Conservation (phyloP, 2,888 invertebrate species). For the Macaria liturata region DNA sequence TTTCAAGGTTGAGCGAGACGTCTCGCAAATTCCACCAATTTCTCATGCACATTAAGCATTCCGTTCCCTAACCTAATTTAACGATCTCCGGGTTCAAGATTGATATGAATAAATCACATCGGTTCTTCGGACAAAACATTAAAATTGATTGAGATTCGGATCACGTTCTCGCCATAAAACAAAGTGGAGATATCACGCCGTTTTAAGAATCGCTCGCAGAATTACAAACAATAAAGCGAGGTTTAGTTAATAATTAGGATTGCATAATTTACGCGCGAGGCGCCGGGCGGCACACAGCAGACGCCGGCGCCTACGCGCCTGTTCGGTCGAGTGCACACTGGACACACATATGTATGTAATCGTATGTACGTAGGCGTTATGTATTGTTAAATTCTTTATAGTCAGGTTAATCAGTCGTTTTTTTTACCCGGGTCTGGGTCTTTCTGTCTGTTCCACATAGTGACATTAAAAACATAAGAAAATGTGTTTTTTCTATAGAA, state of each 20-base stretch:
- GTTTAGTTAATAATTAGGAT: constrained; percentile 36
- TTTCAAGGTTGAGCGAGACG: constrained; percentile 24
- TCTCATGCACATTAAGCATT: constrained; percentile 17
- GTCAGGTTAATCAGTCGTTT: too few species aligned
- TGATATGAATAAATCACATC: constrained; percentile 24
- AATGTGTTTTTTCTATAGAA: too few species aligned
- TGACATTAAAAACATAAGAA: too few species aligned
- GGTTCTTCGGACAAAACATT: constrained; percentile 8
- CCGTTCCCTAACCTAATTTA: constrained; percentile 25
- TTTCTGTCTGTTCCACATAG: too few species aligned
- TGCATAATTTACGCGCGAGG: constrained; percentile 43
- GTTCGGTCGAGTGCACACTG: not conserved
- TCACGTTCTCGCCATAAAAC: constrained; percentile 22
- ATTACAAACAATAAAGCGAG: constrained; percentile 32
- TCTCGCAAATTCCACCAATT: constrained; percentile 4
- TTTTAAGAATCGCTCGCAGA: constrained; percentile 22
- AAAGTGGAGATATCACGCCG: constrained; percentile 11
- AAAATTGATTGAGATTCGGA: constrained; percentile 8
- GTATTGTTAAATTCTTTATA: too few species aligned
- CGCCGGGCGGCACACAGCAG: constrained; percentile 30
- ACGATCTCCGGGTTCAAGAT: constrained; percentile 25
- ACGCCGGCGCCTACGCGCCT: constrained; percentile 40
- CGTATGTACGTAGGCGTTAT: too few species aligned
- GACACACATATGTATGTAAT: not conserved
- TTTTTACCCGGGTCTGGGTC: too few species aligned